A percentile compares a stretch with the other conserved stretches of the same genome.
Conservation (phyloP, 53 echinoderm and acorn worm genomes). For the Apostichopus leukothele region DNA sequence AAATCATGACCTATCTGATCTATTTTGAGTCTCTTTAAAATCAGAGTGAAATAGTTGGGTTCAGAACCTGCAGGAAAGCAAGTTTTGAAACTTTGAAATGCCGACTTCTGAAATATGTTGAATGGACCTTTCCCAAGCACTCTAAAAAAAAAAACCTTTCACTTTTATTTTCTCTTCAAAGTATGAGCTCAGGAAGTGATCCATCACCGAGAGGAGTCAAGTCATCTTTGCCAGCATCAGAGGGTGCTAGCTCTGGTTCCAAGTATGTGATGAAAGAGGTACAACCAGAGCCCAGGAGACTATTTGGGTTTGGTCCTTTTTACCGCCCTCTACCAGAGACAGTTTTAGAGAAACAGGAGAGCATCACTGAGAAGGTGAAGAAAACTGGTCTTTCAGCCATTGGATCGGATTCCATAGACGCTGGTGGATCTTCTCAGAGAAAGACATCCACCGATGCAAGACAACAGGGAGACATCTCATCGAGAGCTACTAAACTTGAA, state of each 20-base stretch:
- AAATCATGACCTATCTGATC: too few species aligned
- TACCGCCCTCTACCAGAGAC: constrained; percentile 79
- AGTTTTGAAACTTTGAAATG: too few species aligned
- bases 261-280: constrained; percentile 44
- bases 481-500: constrained; percentile 16
- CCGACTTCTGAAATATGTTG: too few species aligned
- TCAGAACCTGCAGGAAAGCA: too few species aligned
- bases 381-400: constrained; percentile 48
- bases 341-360: constrained; percentile 16
- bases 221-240: constrained; percentile 27
- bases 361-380: constrained; percentile 55
- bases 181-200: constrained; percentile 23
- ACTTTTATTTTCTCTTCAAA: not conserved
- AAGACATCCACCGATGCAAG: not conserved
- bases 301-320: constrained; percentile 82
- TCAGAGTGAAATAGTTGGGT: too few species aligned
- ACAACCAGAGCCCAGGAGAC: constrained; percentile 69
- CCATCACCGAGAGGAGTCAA: not conserved
- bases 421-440: not conserved
- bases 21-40: too few species aligned
- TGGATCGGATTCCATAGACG: constrained; percentile 18
- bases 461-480: not conserved
- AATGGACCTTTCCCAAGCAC: too few species aligned
- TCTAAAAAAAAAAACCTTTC: not conserved
- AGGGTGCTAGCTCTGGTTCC: not conserved